phyloP scores from a whole-genome alignment of 2,113 vertebrate species.

The Tiliqua scincoides region DNA sequence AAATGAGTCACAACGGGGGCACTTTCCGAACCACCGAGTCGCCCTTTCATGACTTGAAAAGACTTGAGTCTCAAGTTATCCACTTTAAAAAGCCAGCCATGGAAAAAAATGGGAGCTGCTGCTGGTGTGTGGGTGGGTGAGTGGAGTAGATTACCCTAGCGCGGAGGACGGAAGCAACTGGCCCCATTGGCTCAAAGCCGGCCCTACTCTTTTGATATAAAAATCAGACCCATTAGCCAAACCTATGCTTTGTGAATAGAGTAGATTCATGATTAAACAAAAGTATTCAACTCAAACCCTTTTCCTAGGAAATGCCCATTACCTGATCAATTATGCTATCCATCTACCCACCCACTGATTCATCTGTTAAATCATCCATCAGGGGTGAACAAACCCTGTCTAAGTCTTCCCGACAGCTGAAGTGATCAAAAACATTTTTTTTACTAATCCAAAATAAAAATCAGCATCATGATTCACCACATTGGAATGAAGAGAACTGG shows the following conservation, averaged over 20 bases:
- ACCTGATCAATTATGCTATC: not conserved
- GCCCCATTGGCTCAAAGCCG: too few relatives aligned
- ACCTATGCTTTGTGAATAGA: not conserved
- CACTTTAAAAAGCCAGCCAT: too few relatives aligned
- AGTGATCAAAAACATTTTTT: not conserved
- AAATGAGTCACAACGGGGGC: too few relatives aligned
- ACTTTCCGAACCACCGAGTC: too few relatives aligned
- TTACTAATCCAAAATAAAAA: not conserved
- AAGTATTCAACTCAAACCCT: not conserved
- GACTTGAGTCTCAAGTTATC: too few relatives aligned
- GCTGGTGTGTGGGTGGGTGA: too few relatives aligned
- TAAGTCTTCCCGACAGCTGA: not conserved
- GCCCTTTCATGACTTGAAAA: too few relatives aligned
- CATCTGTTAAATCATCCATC: not conserved
- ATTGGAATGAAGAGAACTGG: not conserved
- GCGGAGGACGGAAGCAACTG: too few relatives aligned
- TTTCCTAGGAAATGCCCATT: not conserved
- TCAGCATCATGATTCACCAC: not conserved
- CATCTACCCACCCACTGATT: not conserved
- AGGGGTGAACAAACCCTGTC: not conserved
- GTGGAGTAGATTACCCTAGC: too few relatives aligned
- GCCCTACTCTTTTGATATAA: not conserved
- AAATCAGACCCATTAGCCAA: not conserved
- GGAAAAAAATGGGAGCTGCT: too few relatives aligned
- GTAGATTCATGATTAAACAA: not conserved